Conservation (phyloP, 1,140 invertebrate genomes). For the Acromyrmex heyeri region DNA sequence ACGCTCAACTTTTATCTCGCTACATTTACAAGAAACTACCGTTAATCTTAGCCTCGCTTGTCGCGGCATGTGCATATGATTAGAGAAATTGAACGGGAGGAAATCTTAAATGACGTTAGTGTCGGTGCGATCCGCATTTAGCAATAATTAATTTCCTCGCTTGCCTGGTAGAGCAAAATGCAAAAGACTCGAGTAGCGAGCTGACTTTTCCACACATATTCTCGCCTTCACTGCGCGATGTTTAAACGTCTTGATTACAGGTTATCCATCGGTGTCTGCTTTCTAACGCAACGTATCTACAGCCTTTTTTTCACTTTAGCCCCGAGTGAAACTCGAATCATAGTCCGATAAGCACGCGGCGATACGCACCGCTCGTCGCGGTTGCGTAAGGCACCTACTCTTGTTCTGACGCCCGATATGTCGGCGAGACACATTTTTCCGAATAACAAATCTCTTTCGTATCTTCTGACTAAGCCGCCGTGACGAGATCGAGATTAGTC, state of each 20-base stretch:
- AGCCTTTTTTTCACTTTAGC: slow-evolving; percentile 56
- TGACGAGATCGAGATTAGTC: slow-evolving; percentile 59
- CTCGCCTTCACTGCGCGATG: slow-evolving; percentile 25
- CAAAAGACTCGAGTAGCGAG: neutral
- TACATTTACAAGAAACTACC: slow-evolving; percentile 2
- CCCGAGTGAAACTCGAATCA: slow-evolving; percentile 72
- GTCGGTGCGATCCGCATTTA: slow-evolving; percentile 18
- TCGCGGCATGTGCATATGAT: neutral
- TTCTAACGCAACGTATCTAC: slow-evolving; percentile 73
- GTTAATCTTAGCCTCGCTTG: neutral
- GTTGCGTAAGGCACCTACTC: slow-evolving; percentile 58
- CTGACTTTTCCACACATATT: neutral
- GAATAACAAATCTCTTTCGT: slow-evolving; percentile 61
- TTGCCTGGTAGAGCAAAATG: neutral
- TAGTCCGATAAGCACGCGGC: slow-evolving; percentile 52
- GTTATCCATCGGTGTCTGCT: slow-evolving; percentile 70
- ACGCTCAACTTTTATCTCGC: neutral
- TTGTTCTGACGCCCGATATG: slow-evolving; percentile 57
- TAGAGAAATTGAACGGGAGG: slow-evolving; percentile 14
- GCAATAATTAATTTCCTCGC: slow-evolving; percentile 44
- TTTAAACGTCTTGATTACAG: slow-evolving; percentile 73
- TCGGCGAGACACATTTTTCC: slow-evolving; percentile 40
- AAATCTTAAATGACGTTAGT: slow-evolving; percentile 34
- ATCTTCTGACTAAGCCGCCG: slow-evolving; percentile 51
- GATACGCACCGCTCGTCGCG: slow-evolving; percentile 50